Evolutionary conservation across 2,113 vertebrate species (phyloP).

Genomic region (Ascaphus truei): DNA sequence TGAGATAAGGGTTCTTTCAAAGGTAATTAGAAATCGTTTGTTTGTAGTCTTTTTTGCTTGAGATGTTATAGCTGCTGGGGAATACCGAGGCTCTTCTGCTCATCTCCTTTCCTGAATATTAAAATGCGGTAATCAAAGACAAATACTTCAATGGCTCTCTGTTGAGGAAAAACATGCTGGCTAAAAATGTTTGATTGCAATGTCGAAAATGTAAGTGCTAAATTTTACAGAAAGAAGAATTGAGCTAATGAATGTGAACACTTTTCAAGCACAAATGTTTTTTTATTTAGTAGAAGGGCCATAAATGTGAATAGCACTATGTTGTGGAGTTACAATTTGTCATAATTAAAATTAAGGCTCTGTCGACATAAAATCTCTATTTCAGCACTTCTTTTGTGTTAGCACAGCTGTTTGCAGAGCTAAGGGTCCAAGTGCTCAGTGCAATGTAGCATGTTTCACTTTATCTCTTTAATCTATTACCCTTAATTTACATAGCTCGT

Average conservation of each 20-base stretch:
- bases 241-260: slow-evolving; percentile 14
- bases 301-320: slow-evolving; percentile 45
- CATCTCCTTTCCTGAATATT: background rate
- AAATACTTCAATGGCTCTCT: slow-evolving; percentile 18
- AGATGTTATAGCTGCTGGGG: background rate
- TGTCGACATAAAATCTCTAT: slow-evolving; percentile 48
- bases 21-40: slow-evolving; percentile 19
- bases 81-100: background rate
- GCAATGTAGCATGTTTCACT: background rate
- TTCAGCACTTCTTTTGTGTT: slow-evolving; percentile 30
- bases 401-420: slow-evolving; percentile 38
- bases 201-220: slow-evolving; percentile 41
- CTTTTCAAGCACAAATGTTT: slow-evolving; percentile 40
- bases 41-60: background rate
- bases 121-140: slow-evolving; percentile 21
- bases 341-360: slow-evolving; percentile 60
- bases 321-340: slow-evolving; percentile 48
- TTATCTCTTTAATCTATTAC: background rate
- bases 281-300: slow-evolving; percentile 41
- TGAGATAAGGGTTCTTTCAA: slow-evolving; percentile 7
- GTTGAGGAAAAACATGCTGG: slow-evolving; percentile 27
- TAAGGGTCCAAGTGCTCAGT: background rate
- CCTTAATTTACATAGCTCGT: background rate
- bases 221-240: slow-evolving; percentile 24
- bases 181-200: slow-evolving; percentile 45